Evolutionary conservation across 2,888 invertebrate genomes (phyloP).

Genomic region (Gymnocheta viridis): DNA sequence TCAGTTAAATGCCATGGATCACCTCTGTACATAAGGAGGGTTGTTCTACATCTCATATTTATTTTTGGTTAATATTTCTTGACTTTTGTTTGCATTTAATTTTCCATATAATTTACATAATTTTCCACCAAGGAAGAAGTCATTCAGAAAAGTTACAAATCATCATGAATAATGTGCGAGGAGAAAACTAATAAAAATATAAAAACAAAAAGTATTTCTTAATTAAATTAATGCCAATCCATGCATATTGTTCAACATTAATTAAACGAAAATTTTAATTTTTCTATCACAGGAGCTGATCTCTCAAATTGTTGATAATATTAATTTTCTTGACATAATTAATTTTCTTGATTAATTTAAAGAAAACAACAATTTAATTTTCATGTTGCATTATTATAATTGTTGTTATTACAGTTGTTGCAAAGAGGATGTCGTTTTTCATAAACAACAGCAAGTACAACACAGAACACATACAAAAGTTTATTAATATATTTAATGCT

Average conservation of each 20-base stretch:
- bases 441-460: slow-evolving; percentile 32
- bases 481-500: slow-evolving; percentile 15
- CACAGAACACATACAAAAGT: slow-evolving; percentile 2
- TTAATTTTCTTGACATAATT: no score
- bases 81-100: slow-evolving; percentile 57
- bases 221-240: no score
- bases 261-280: no score
- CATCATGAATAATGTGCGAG: slow-evolving; percentile 1
- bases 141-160: slow-evolving; percentile 2
- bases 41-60: slow-evolving; percentile 4
- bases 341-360: slow-evolving; percentile 30
- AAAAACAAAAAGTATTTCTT: no score
- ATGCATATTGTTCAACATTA: no score
- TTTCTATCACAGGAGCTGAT: neutral
- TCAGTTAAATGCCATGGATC: slow-evolving; percentile 46
- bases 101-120: slow-evolving; percentile 62
- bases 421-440: slow-evolving; percentile 25
- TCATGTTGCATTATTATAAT: slow-evolving; percentile 46
- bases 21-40: neutral
- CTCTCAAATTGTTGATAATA: neutral
- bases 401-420: slow-evolving; percentile 22
- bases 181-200: neutral
- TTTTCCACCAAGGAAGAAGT: slow-evolving; percentile 9
- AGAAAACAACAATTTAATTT: neutral
- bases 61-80: slow-evolving; percentile 39